A percentile compares a stretch with the other conserved stretches of the same genome.
Conservation (phyloP, 2,888 invertebrate species). For the Orthosia cruda region DNA sequence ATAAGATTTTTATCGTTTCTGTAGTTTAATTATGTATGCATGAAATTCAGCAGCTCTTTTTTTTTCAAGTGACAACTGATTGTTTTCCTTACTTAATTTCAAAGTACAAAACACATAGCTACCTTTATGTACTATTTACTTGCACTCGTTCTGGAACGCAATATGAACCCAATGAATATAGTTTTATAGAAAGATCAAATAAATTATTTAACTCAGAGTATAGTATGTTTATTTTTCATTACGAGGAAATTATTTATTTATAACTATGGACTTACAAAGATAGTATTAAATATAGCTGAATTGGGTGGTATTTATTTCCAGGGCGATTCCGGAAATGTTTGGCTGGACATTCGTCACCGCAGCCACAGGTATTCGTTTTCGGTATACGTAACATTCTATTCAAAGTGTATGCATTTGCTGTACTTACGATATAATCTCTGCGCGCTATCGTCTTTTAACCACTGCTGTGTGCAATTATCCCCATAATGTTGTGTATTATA, state of each 20-base stretch:
- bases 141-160: conserved; percentile 82
- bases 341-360: conserved; percentile 48
- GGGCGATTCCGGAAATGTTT: conserved; percentile 65
- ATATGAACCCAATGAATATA: conserved; percentile 80
- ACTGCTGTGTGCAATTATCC: conserved; percentile 88
- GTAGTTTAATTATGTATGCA: conserved; percentile 85
- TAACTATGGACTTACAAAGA: conserved; percentile 78
- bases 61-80: conserved; percentile 75
- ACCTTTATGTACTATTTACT: conserved; percentile 80
- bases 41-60: conserved; percentile 86
- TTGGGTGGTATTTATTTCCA: conserved; percentile 80
- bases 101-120: conserved; percentile 90
- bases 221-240: conserved; percentile 85
- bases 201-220: conserved; percentile 86
- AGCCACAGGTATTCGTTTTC: conserved; percentile 58
- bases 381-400: conserved; percentile 71
- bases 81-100: conserved; percentile 86
- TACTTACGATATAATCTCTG: conserved; percentile 82
- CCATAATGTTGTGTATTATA: conserved; percentile 89
- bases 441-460: conserved; percentile 83
- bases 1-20: conserved; percentile 82
- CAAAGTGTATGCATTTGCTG: conserved; percentile 76
- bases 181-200: conserved; percentile 85
- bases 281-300: conserved; percentile 82
- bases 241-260: conserved; percentile 88